Conservation (phyloP, 2,797 vertebrate species). For the Sebastes hopkinsi region DNA sequence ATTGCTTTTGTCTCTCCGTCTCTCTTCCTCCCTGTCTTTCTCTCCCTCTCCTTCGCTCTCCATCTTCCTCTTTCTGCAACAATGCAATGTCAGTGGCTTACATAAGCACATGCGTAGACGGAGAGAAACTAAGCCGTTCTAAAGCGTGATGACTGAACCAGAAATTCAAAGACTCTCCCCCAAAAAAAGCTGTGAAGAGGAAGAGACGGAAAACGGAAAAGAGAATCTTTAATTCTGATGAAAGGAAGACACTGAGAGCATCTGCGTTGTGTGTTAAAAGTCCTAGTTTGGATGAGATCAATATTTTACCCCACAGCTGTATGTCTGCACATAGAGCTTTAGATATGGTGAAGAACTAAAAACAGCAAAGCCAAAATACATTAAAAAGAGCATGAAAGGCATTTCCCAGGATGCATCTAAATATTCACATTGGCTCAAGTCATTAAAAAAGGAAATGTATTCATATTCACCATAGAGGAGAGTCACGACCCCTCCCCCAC, state of each 20-base stretch:
- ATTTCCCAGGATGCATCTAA: background rate
- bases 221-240: constrained; percentile 44
- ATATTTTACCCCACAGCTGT: constrained; percentile 15
- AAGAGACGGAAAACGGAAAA: constrained; percentile 23
- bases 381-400: background rate
- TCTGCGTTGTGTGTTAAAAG: constrained; percentile 15
- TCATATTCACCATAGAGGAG: background rate
- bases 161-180: constrained; percentile 20
- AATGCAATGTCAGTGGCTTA: constrained; percentile 41
- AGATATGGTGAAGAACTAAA: background rate
- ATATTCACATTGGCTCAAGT: background rate
- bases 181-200: constrained; percentile 26
- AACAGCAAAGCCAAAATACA: background rate
- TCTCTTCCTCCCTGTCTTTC: background rate
- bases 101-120: constrained; percentile 37
- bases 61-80: constrained; percentile 11
- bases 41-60: background rate
- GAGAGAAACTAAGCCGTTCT: constrained; percentile 27
- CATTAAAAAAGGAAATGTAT: background rate
- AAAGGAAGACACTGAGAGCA: constrained; percentile 16
- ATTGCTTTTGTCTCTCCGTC: constrained; percentile 15
- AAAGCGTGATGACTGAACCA: constrained; percentile 38
- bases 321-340: background rate
- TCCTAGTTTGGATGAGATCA: constrained; percentile 27
- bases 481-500: constrained; percentile 38